A percentile compares a stretch with the other conserved stretches of the same genome.
Conservation (phyloP, 2,888 invertebrate species). For the Tetragonula carbonaria region DNA sequence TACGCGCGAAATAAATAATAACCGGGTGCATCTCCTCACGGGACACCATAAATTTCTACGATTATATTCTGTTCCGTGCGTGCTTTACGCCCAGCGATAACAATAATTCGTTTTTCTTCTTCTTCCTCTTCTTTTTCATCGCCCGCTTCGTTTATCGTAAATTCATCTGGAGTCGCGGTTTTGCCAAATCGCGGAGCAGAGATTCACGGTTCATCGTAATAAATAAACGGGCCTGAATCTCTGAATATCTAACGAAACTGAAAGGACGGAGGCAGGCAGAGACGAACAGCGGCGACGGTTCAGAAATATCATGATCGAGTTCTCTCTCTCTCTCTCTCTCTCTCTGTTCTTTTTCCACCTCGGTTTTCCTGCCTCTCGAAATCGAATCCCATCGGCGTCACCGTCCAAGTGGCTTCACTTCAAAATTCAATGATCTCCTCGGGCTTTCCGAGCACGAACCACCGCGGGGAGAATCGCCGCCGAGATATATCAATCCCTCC, state of each 20-base stretch:
- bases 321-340: too few relatives aligned
- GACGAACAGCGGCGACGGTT: neutral
- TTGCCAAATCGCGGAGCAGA: neutral
- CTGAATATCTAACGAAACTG: neutral
- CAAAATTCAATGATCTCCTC: constrained; percentile 61
- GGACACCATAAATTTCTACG: constrained; percentile 2
- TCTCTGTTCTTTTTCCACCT: neutral
- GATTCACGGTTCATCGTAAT: neutral
- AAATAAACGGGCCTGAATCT: neutral
- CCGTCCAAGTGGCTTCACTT: constrained; percentile 34
- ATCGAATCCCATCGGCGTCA: constrained; percentile 45
- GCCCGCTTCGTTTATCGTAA: neutral
- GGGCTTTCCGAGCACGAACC: constrained; percentile 60
- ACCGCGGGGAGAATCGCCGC: constrained; percentile 30
- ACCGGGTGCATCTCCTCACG: neutral
- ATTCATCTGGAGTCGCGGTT: neutral
- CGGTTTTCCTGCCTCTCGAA: constrained; percentile 4
- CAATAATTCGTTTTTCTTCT: neutral
- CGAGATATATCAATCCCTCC: constrained; percentile 14
- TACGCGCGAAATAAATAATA: neutral
- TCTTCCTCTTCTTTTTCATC: neutral
- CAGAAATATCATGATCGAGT: neutral
- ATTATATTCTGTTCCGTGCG: neutral
- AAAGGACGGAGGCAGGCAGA: neutral
- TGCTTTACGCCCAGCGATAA: neutral